phyloP scores from a whole-genome alignment of 2,797 vertebrate species.

The Ctenopoma kingsleyae region DNA sequence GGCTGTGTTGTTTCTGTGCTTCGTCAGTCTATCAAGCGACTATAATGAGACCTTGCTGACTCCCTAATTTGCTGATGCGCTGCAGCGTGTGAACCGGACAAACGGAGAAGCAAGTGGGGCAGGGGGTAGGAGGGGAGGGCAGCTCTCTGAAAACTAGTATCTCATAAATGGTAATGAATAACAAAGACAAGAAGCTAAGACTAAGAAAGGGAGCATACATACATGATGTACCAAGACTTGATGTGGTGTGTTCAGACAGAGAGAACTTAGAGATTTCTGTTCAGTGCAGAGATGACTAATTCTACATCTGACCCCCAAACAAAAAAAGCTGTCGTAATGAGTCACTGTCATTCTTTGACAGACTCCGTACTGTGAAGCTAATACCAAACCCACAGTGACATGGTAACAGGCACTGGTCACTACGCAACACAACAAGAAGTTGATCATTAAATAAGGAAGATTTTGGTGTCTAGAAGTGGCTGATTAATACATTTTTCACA shows the following conservation, averaged over 20 bases:
- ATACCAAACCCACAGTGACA: slow-evolving; percentile 18
- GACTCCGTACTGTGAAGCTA: slow-evolving; percentile 28
- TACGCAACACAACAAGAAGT: slow-evolving; percentile 4
- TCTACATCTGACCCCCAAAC: slow-evolving; percentile 16
- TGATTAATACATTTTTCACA: slow-evolving; percentile 25
- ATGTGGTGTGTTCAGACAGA: no score
- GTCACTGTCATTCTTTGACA: slow-evolving; percentile 39
- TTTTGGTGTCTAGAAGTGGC: not conserved
- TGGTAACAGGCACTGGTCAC: slow-evolving; percentile 19
- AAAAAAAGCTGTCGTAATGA: slow-evolving; percentile 4
- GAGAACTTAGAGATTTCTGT: slow-evolving; percentile 4
- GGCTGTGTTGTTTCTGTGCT: slow-evolving; percentile 31
- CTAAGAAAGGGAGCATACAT: not conserved
- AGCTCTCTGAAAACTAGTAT: slow-evolving; percentile 25
- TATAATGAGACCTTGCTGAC: slow-evolving; percentile 61
- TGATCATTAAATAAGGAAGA: slow-evolving; percentile 5
- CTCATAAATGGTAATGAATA: slow-evolving; percentile 41
- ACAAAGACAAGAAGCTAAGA: not conserved
- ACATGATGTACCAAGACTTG: slow-evolving; percentile 3
- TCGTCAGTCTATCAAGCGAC: slow-evolving; percentile 51
- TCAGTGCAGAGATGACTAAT: slow-evolving; percentile 5
- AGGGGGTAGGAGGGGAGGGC: not conserved
- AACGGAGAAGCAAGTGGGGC: slow-evolving; percentile 17
- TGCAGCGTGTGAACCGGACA: slow-evolving; percentile 29
- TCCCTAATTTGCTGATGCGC: slow-evolving; percentile 53